Base-by-base conservation (phyloP, 2,113 vertebrate genomes). In the Lamprologus callipterus region DNA sequence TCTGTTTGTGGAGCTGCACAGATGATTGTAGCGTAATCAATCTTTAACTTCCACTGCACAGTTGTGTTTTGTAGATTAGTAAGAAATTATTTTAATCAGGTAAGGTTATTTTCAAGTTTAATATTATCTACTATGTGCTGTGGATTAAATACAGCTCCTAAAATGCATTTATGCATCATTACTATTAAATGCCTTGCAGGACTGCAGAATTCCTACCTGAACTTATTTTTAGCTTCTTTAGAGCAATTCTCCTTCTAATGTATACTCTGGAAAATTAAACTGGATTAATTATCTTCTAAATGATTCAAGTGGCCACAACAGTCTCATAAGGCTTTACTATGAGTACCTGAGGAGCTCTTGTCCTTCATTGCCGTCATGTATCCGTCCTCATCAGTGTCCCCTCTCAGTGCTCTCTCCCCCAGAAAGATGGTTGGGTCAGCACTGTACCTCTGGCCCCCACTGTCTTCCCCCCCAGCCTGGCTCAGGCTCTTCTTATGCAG, bases 281-380 rank as follows among this genome's bases (percentile, higher is more conserved):
- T 84, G 45, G 58, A 45, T 23, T 26, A 42, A 82, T 17, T 65
- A 14, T 21, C 21, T n/a, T 26, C 73, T 51, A 33, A 78, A 78
- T 78, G 45, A 49, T 51, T 78, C 17, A 12, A 33, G 73, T n/a
- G 68, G 37, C 21, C 75, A 60, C 14, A 42, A 35, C 13, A 17
- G 8, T 35, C 68, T 58, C 31, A n/a, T 31, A 5, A 35, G n/a
- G 17, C 57, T 81, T 35, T 11, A 6, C 19, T 79, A n/a, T 0
- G 8, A 81, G 49, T 97, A 98, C 99, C 98, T 97, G 97, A 97
- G 87, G 98, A 98, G 83, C 95, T 93, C 85, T 98, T 99, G 94
- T 99, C 98, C 92, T 98, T 96, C 97, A 98, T 98, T 0, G 98
- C 97, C 0, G 97, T 98, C 97, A 98, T 98, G 94, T 99, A 99